Conservation (phyloP, 2,113 vertebrate species). For the Pheucticus melanocephalus region DNA sequence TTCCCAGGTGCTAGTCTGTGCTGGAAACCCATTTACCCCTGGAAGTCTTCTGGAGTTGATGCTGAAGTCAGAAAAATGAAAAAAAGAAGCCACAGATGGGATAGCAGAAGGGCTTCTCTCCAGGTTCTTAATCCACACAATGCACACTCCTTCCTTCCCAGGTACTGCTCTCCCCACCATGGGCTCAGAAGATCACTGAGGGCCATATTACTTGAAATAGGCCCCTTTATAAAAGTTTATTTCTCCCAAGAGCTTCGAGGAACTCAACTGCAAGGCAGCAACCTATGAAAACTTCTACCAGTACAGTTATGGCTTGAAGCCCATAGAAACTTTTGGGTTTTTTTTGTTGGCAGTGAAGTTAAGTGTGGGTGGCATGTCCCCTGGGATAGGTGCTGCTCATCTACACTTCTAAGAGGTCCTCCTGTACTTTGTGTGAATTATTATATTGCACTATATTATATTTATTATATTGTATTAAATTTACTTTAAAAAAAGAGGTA, state of each 20-base stretch:
- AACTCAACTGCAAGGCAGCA: not conserved
- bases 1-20: not conserved
- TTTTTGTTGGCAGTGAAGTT: not conserved
- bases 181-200: not conserved
- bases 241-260: not conserved
- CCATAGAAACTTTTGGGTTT: rapidly evolving
- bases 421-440: not conserved
- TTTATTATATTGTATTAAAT: not conserved
- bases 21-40: not conserved
- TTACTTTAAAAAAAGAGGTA: not conserved
- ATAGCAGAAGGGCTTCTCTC: not conserved
- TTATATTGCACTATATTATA: not conserved
- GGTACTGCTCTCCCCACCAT: not conserved
- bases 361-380: not conserved
- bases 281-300: not conserved
- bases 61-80: too few species aligned
- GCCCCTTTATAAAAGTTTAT: not conserved
- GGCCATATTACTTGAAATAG: not conserved
- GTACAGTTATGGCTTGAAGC: not conserved
- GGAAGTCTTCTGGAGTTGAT: not conserved
- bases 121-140: not conserved
- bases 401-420: not conserved
- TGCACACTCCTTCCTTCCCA: not conserved
- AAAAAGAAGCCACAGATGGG: not conserved
- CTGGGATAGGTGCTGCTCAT: not conserved